Evolutionary conservation across 2,113 vertebrate genomes (phyloP).

Genomic region (Dolichotis patagonum): DNA sequence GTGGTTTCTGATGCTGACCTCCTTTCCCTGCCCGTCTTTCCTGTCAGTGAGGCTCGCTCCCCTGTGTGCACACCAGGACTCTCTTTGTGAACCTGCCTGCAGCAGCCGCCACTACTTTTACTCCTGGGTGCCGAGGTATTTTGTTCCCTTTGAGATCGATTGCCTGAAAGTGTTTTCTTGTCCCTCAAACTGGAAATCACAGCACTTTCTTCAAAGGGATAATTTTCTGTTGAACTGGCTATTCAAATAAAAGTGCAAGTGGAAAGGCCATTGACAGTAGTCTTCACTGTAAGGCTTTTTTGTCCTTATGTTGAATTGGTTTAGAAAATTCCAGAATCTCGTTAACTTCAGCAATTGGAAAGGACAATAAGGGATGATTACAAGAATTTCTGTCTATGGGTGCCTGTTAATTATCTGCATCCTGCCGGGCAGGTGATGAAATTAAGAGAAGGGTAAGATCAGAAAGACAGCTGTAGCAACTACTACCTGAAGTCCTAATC

Average conservation of each 20-base stretch:
- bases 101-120: neutral
- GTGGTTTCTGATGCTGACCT: neutral
- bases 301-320: neutral
- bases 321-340: slow-evolving; percentile 57
- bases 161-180: neutral
- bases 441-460: neutral
- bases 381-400: neutral
- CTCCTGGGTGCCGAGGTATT: neutral
- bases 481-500: neutral
- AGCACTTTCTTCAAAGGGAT: slow-evolving; percentile 35
- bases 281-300: neutral
- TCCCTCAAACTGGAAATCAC: neutral
- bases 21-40: neutral
- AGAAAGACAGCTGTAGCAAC: neutral
- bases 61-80: too few species aligned
- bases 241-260: slow-evolving; percentile 20
- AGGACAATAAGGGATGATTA: slow-evolving; percentile 20
- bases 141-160: neutral
- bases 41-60: neutral
- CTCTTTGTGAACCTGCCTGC: too few species aligned
- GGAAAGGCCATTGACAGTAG: neutral
- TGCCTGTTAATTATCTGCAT: neutral
- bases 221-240: slow-evolving; percentile 23
- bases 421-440: neutral
- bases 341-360: slow-evolving; percentile 27